These are phyloP conservation scores for Celastrina argiolus DNA, from an alignment of 2,888 invertebrate genomes.

Conservation along the genomic window DNA sequence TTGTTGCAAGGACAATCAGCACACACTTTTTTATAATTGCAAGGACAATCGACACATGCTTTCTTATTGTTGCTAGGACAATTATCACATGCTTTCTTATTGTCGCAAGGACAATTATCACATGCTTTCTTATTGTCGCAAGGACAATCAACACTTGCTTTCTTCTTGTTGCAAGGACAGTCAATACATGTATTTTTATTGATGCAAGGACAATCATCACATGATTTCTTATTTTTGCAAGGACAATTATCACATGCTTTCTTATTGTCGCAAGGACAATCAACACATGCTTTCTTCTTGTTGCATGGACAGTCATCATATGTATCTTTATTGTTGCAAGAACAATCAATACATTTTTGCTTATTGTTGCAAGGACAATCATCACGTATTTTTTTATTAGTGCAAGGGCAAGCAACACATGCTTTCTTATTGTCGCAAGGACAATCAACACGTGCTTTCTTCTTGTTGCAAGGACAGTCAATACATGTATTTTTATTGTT, in stretches of 20 bases:
- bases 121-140: not conserved
- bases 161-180: too few species aligned
- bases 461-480: not conserved
- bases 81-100: not conserved
- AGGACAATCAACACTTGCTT: not conserved
- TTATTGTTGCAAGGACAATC: constrained; percentile 26
- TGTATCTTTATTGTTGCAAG: constrained; percentile 21
- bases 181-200: too few species aligned
- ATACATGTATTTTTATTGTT: not conserved
- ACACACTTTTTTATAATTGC: too few species aligned
- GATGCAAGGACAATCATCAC: not conserved
- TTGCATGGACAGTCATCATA: constrained; percentile 32
- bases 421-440: too few species aligned
- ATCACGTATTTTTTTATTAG: constrained; percentile 22
- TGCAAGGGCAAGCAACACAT: not conserved
- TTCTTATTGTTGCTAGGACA: not conserved
- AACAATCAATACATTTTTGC: constrained; percentile 26
- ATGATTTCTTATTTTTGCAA: not conserved
- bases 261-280: not conserved
- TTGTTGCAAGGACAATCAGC: too few species aligned
- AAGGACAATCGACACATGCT: not conserved
- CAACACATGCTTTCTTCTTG: constrained; percentile 32
- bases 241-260: not conserved
- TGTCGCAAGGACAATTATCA: not conserved
- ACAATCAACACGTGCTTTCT: not conserved